Percentiles rank a stretch among this genome's conserved stretches.
phyloP scores from a whole-genome alignment of 2,113 vertebrate genomes.

The Ramphastos sulfuratus region DNA sequence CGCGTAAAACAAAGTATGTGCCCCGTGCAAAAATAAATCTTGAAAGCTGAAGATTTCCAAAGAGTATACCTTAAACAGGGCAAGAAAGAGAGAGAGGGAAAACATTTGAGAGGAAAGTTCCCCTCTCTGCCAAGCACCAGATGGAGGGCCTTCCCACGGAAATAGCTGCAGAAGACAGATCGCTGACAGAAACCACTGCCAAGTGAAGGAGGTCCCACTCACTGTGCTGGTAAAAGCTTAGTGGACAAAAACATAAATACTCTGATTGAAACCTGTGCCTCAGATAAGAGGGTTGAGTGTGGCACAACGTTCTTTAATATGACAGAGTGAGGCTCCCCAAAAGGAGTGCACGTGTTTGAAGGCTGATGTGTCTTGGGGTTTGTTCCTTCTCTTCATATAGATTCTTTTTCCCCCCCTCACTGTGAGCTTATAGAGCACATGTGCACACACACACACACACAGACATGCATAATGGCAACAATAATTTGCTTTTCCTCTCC shows the following conservation, averaged over 20 bases:
- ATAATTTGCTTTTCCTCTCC: neutral
- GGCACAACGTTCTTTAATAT: neutral
- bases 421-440: neutral
- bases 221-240: neutral
- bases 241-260: neutral
- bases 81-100: neutral
- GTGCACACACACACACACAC: neutral
- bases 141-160: conserved; percentile 76
- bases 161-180: conserved; percentile 73
- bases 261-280: neutral
- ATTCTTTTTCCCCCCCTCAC: neutral
- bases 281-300: neutral
- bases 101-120: conserved; percentile 73
- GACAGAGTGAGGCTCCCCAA: accelerated
- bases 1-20: conserved; percentile 1
- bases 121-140: conserved; percentile 73
- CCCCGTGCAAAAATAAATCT: conserved; percentile 50
- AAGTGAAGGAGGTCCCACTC: conserved; percentile 55
- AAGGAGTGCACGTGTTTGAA: neutral
- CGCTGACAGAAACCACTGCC: conserved; percentile 65
- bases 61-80: conserved; percentile 64
- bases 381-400: neutral
- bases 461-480: neutral
- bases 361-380: neutral
- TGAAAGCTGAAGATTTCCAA: conserved; percentile 23